Evolutionary conservation across 2,888 invertebrate species (phyloP), one percentile per base, ranked within the genome.

Genomic region (Chrysolina americana): DNA sequence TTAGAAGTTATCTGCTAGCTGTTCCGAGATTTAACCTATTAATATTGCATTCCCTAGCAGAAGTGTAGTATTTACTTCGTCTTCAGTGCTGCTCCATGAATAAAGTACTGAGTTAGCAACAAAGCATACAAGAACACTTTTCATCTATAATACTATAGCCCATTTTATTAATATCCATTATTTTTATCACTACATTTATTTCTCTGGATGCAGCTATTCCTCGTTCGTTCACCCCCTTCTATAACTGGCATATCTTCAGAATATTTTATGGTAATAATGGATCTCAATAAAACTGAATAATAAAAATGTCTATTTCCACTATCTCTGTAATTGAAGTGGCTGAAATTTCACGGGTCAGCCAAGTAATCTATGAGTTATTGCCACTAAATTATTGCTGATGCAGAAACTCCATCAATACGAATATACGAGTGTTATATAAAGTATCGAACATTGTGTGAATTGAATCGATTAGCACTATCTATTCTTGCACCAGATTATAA

Each of bases 271-370:
- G 53, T 21, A 53, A 53, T 53, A 53, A 21, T 19, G 53, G 53
- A 53, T 53, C 53, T 53, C 53, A 53, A 53, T 53, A 53, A 53
- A 53, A 53, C 13, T 11, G 53, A 21, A 23, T 53, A 53, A 53
- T 53, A 53, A 53, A 53, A 53, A 21, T 53, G 21, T 21, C 11
- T 21, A 53, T 53, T 53, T 21, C 53, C 5, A 23, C 21, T 11
- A 53, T 53, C 53, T 21, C 53, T 19, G 21, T 53, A 21, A 53
- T 53, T 53, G 53, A 21, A 53, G 53, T 53, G 53, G 53, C 21
- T 53, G 53, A 13, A 53, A 53, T 53, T 53, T 53, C 21, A 53
- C 53, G 19, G 53, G 19, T 21, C 21, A 13, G 53, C 21, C 53
- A 19, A 53, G 53, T 53, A 23, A 21, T 53, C 21, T 23, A 13